These are phyloP conservation scores for Cololabis saira DNA, from an alignment of 2,113 vertebrate genomes.

Conservation along the genomic window DNA sequence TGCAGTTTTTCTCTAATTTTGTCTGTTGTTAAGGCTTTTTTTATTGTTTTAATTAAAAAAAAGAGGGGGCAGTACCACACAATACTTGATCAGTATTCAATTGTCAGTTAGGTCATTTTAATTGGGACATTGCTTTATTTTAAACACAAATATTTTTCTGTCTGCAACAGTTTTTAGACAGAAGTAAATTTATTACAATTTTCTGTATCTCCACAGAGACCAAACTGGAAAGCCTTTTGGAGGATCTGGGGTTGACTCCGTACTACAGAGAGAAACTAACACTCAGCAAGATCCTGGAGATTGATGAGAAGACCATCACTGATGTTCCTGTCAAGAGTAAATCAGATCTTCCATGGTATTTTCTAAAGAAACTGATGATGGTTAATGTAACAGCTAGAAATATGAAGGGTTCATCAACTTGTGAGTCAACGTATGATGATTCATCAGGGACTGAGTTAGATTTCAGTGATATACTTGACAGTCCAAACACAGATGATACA, in stretches of 20 bases:
- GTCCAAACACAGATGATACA: neutral
- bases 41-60: too few species aligned
- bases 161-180: too few species aligned
- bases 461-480: neutral
- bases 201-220: constrained; percentile 40
- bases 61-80: too few species aligned
- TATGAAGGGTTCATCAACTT: constrained; percentile 10
- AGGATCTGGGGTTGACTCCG: constrained; percentile 47
- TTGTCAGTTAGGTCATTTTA: too few species aligned
- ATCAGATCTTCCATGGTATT: constrained; percentile 60
- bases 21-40: too few species aligned
- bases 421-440: too few species aligned
- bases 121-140: too few species aligned
- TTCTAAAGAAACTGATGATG: constrained; percentile 76
- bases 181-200: too few species aligned
- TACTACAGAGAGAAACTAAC: constrained; percentile 52
- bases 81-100: too few species aligned
- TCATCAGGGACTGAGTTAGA: constrained; percentile 7
- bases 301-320: constrained; percentile 44
- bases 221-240: constrained; percentile 32
- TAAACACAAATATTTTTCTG: too few species aligned
- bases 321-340: constrained; percentile 46
- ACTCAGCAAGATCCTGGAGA: constrained; percentile 55
- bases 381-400: constrained; percentile 68
- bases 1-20: too few species aligned